Evolutionary conservation across 2,797 vertebrate species (phyloP).

Genomic region (Sardinella longiceps): DNA sequence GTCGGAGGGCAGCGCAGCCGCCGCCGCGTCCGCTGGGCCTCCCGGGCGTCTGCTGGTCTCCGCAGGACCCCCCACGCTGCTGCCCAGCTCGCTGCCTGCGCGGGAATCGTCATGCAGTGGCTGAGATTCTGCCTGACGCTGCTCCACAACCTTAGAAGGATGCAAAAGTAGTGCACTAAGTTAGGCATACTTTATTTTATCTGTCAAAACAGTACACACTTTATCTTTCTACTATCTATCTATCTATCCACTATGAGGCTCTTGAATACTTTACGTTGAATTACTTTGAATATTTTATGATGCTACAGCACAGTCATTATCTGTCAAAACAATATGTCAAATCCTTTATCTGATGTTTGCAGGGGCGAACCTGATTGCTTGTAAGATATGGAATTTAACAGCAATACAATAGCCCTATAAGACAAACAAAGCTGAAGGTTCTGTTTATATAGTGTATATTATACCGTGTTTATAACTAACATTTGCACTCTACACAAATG

Average conservation of each 20-base stretch:
- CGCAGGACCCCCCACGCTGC: slow-evolving; percentile 48
- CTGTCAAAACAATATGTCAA: too few species aligned
- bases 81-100: slow-evolving; percentile 72
- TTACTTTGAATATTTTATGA: too few species aligned
- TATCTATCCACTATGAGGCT: too few species aligned
- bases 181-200: neutral
- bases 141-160: slow-evolving; percentile 83
- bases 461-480: neutral
- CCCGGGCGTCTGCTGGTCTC: slow-evolving; percentile 61
- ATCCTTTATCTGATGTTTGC: neutral
- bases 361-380: neutral
- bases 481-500: neutral
- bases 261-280: too few species aligned
- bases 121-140: slow-evolving; percentile 85
- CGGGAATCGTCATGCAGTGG: slow-evolving; percentile 80
- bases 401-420: too few species aligned
- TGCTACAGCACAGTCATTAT: too few species aligned
- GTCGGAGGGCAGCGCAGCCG: slow-evolving; percentile 44
- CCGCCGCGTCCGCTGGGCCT: slow-evolving; percentile 53
- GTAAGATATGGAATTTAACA: neutral
- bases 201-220: neutral
- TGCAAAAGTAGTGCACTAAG: neutral
- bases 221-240: too few species aligned
- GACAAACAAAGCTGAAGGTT: neutral
- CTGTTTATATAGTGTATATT: neutral